These are phyloP conservation scores for Nezara viridula DNA, from an alignment of 2,888 invertebrate genomes.

Conservation along the genomic window DNA sequence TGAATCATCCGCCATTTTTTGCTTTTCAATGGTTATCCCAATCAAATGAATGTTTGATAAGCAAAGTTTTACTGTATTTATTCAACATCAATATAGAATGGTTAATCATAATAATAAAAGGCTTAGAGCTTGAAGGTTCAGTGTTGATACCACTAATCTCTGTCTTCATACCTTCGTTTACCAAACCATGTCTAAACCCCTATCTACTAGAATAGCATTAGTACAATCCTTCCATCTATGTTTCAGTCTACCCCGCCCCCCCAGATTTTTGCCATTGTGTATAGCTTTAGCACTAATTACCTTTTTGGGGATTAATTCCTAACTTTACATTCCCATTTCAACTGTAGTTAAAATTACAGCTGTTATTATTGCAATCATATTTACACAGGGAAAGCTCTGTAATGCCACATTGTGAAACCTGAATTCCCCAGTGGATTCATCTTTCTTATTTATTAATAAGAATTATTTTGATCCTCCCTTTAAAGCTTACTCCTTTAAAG, in stretches of 20 bases:
- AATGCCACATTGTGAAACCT: no score
- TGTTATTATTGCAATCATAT: not conserved
- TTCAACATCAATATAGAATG: not conserved
- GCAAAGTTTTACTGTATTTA: not conserved
- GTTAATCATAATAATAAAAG: not conserved
- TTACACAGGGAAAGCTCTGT: no score
- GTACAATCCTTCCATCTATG: not conserved
- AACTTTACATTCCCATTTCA: not conserved
- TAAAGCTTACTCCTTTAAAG: no score
- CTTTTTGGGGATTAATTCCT: not conserved
- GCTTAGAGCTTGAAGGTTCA: not conserved
- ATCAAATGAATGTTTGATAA: not conserved
- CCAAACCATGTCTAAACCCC: not conserved
- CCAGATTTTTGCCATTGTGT: not conserved
- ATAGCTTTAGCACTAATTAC: not conserved
- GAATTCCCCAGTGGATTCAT: no score
- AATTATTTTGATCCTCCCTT: no score
- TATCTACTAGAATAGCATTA: not conserved
- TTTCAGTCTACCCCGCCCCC: not conserved
- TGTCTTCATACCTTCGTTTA: not conserved
- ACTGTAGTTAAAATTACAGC: no score
- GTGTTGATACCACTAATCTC: not conserved
- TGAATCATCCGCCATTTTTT: not conserved
- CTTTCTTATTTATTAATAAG: no score
- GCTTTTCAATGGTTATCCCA: not conserved